A percentile compares a stretch with the other conserved stretches of the same genome.
phyloP scores from a whole-genome alignment of 2,888 invertebrate genomes.

The Hoplodrina ambigua region DNA sequence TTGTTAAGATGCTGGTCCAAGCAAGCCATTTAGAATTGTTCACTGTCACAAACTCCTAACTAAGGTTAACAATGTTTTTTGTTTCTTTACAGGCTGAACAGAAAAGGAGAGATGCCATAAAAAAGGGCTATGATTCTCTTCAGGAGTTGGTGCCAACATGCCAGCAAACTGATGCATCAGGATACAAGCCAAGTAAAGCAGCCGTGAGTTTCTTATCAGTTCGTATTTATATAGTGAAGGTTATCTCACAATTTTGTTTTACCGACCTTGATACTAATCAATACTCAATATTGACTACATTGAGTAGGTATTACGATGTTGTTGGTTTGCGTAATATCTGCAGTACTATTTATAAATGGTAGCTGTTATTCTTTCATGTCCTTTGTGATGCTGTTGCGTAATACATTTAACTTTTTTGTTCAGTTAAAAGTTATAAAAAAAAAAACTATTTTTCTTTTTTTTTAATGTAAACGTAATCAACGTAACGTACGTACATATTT shows the following conservation, averaged over 20 bases:
- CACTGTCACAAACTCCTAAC: too few relatives aligned
- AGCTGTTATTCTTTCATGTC: not conserved
- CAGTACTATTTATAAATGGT: conserved; percentile 14
- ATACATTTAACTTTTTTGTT: too few relatives aligned
- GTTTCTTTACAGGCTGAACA: conserved; percentile 95
- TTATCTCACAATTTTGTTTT: conserved; percentile 62
- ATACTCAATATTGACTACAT: conserved; percentile 47
- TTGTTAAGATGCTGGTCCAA: not conserved
- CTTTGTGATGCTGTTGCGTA: too few relatives aligned
- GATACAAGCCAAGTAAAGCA: conserved; percentile 98
- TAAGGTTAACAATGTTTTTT: too few relatives aligned
- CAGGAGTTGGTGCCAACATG: conserved; percentile 98
- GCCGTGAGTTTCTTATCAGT: conserved; percentile 89
- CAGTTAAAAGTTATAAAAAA: too few relatives aligned
- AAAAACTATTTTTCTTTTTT: too few relatives aligned
- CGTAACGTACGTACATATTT: too few relatives aligned
- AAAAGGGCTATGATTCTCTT: conserved; percentile 98
- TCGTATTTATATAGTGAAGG: conserved; percentile 49
- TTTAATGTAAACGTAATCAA: too few relatives aligned
- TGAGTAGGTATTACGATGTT: conserved; percentile 23
- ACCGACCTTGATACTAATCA: conserved; percentile 59
- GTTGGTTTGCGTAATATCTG: conserved; percentile 28
- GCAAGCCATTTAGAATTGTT: too few relatives aligned
- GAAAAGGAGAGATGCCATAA: conserved; percentile 98
- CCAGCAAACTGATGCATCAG: conserved; percentile 97